phyloP scores from a whole-genome alignment of 2,113 vertebrate species.

The Mandrillus leucophaeus region DNA sequence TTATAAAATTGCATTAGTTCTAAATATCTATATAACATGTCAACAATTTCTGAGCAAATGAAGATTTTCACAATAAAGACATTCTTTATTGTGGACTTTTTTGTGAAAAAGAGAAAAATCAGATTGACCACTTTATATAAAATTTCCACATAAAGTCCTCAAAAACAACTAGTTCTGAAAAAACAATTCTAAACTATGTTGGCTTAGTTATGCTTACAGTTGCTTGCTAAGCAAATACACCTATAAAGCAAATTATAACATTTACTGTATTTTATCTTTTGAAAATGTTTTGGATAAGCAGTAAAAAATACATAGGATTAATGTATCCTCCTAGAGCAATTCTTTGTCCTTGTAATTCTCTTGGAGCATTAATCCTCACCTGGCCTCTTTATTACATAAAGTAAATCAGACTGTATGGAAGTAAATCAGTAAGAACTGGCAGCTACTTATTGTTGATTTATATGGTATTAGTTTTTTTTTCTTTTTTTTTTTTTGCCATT shows the following conservation, averaged over 20 bases:
- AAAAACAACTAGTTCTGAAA: conserved; percentile 19
- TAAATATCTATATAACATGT: not conserved
- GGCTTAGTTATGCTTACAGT: not conserved
- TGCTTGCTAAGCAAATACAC: not conserved
- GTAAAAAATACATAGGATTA: conserved; percentile 32
- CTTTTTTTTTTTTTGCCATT: not conserved
- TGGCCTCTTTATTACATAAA: conserved; percentile 49
- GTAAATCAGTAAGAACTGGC: not conserved
- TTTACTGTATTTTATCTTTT: not conserved
- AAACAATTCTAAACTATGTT: not conserved
- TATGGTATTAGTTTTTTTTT: not conserved
- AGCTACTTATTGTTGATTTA: not conserved
- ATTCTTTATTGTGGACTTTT: not conserved
- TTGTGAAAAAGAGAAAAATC: not conserved
- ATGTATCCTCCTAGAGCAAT: not conserved
- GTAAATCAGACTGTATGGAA: not conserved
- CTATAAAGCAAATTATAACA: conserved; percentile 12
- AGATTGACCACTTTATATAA: not conserved
- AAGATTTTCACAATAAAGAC: not conserved
- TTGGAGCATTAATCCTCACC: conserved; percentile 48
- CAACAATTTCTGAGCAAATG: conserved; percentile 33
- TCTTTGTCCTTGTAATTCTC: conserved; percentile 53
- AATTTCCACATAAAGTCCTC: conserved; percentile 7
- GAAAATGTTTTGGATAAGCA: not conserved
- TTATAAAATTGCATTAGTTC: conserved; percentile 26